phyloP scores from a whole-genome alignment of 1,140 invertebrate genomes.

The Latrodectus geometricus region DNA sequence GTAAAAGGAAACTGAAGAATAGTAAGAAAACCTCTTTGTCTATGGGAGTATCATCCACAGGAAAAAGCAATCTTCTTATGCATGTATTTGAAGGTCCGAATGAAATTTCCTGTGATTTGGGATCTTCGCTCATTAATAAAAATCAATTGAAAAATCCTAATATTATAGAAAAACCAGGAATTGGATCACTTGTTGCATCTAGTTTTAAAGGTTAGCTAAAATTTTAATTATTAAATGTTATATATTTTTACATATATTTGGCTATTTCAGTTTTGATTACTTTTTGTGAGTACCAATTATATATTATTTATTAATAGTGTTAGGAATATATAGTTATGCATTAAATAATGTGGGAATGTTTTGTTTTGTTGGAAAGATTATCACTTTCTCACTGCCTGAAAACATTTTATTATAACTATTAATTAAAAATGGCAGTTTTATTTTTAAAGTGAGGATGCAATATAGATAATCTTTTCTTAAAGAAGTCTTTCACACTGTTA shows the following conservation, averaged over 20 bases:
- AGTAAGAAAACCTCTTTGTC: slow-evolving; percentile 27
- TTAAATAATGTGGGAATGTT: too few relatives aligned
- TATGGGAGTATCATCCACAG: slow-evolving; percentile 11
- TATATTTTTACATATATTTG: not conserved
- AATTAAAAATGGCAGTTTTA: too few relatives aligned
- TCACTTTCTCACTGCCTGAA: too few relatives aligned
- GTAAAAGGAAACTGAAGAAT: slow-evolving; percentile 10
- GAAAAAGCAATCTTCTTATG: slow-evolving; percentile 33
- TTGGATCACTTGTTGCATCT: slow-evolving; percentile 4
- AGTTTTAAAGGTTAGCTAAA: not conserved
- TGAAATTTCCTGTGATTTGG: slow-evolving; percentile 14
- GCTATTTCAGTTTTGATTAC: too few relatives aligned
- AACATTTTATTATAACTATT: too few relatives aligned
- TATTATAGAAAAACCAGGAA: not conserved
- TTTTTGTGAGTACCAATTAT: too few relatives aligned
- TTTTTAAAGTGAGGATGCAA: too few relatives aligned
- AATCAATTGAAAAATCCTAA: not conserved
- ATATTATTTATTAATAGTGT: too few relatives aligned
- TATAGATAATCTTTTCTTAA: too few relatives aligned
- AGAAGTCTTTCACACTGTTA: too few relatives aligned
- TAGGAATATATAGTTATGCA: too few relatives aligned
- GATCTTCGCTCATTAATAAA: slow-evolving; percentile 8
- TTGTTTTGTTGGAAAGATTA: too few relatives aligned
- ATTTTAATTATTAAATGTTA: not conserved
- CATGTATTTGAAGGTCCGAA: slow-evolving; percentile 1